Evolutionary conservation across 2,797 vertebrate genomes (phyloP).

Genomic region (Phylloscopus collybita): DNA sequence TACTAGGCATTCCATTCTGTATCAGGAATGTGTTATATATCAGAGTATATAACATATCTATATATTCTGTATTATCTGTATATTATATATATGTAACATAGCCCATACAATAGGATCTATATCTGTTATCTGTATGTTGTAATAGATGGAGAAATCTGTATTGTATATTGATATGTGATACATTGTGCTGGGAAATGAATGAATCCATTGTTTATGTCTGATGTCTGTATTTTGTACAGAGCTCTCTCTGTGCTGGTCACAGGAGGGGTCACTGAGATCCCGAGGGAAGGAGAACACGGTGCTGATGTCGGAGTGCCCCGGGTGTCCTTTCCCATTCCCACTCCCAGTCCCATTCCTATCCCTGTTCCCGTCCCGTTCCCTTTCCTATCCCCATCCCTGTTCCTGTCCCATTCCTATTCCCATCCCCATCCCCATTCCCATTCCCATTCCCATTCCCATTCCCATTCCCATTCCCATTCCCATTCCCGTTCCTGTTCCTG

Average conservation of each 20-base stretch:
- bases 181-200: not conserved
- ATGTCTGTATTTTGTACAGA: not conserved
- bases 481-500: too few relatives aligned
- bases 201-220: accelerated
- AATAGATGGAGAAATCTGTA: too few relatives aligned
- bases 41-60: too few relatives aligned
- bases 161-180: too few relatives aligned
- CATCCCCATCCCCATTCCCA: not conserved
- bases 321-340: too few relatives aligned
- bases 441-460: too few relatives aligned
- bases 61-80: not conserved
- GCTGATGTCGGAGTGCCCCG: not conserved
- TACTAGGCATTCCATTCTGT: too few relatives aligned
- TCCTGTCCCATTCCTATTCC: not conserved
- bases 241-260: not conserved
- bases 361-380: too few relatives aligned
- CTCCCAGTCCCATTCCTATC: not conserved
- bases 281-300: not conserved
- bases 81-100: not conserved
- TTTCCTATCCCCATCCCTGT: not conserved
- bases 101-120: not conserved
- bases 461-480: not conserved
- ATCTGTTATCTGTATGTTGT: not conserved
- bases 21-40: not conserved
- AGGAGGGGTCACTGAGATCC: not conserved